These are phyloP conservation scores for Creontiades dilutus DNA, from an alignment of 2,888 invertebrate genomes.

Conservation along the genomic window DNA sequence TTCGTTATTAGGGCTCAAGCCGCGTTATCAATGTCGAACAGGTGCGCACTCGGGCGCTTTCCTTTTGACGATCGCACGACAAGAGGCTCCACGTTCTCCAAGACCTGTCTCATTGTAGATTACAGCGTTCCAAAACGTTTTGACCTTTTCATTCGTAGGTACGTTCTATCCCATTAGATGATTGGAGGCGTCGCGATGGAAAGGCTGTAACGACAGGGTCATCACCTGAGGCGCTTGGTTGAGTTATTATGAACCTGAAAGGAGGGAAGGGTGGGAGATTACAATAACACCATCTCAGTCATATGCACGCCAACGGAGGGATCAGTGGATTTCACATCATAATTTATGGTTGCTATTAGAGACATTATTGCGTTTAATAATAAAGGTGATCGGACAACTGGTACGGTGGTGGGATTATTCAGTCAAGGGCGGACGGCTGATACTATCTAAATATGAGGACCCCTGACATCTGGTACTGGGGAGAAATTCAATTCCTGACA, in stretches of 20 bases:
- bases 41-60: background rate
- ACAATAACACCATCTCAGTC: too few species aligned
- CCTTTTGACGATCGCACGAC: background rate
- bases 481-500: too few species aligned
- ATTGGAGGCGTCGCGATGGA: conserved; percentile 11
- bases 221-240: conserved; percentile 17
- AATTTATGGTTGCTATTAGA: too few species aligned
- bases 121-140: conserved; percentile 18
- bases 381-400: too few species aligned
- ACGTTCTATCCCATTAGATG: background rate
- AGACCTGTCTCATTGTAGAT: background rate
- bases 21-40: background rate
- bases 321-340: too few species aligned
- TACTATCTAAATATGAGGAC: too few species aligned
- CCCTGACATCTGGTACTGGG: too few species aligned
- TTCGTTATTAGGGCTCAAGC: background rate
- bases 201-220: conserved; percentile 15
- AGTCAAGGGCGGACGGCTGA: too few species aligned
- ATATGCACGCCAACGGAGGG: too few species aligned
- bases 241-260: background rate
- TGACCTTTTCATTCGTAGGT: background rate
- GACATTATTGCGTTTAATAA: too few species aligned
- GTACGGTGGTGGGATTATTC: too few species aligned
- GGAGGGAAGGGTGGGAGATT: too few species aligned
- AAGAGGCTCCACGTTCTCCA: conserved; percentile 2